Base-by-base conservation (phyloP, 2,888 invertebrate genomes). In the Brenthis hecate region DNA sequence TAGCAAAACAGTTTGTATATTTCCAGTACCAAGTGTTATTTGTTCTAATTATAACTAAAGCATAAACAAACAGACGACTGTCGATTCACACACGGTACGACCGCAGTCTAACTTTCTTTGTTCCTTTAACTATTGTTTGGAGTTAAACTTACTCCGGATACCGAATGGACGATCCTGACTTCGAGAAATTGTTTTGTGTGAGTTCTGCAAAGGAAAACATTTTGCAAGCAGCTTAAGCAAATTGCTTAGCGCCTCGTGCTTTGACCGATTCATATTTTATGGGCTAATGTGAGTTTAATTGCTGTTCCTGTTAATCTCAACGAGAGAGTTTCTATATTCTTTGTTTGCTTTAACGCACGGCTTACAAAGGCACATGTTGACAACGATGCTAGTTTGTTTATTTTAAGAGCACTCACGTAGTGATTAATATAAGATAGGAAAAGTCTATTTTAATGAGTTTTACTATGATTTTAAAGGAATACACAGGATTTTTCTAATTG, bases 171-270 rank as follows among this genome's bases (percentile, higher is more conserved):
- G 87, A 85, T 83, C 81, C 83, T 74, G 81, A 84, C 83, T 87
- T 84, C 80, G 85, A 86, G 86, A 86, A 87, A 89, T 89, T 88
- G 89, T 91, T 91, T 87, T 89, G 89, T 89, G 85, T 87, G 82
- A 91, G 89, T 91, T 89, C 80, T 79, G 81, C 81, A 86, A 89
- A 89, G 89, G 90, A 91, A 90, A 91, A 91, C 87, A 88, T 90
- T 91, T 89, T 85, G 84, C 83, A 76, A 85, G 83, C 81, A 88
- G 90, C 88, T 91, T 91, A 89, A 80, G 85, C 85, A 88, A 90
- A 89, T 88, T 87, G 86, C 83, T 87, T 83, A 84, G 76, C 77
- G 68, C 72, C 71, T 70, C 66, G 71, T 63, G 79, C 82, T 82
- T 77, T 76, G 75, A 79, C 77, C 74, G 77, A 80, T 81, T 81